Conservation (phyloP, 2,113 vertebrate genomes). For the Sapajus apella region DNA sequence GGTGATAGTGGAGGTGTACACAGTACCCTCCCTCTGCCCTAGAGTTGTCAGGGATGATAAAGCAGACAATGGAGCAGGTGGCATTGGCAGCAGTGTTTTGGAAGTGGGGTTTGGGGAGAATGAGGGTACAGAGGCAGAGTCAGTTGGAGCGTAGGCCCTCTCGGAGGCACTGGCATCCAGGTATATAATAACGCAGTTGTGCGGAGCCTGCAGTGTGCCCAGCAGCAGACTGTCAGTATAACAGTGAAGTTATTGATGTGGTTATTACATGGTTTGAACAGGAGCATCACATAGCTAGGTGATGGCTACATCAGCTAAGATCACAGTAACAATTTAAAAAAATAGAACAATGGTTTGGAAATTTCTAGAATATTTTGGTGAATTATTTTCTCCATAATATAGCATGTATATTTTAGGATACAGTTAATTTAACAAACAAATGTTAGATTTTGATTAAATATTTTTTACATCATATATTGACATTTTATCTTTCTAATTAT, state of each 20-base stretch:
- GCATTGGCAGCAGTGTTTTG: not conserved
- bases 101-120: not conserved
- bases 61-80: not conserved
- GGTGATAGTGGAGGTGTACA: not conserved
- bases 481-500: conserved; percentile 8
- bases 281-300: not conserved
- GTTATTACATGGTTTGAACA: not conserved
- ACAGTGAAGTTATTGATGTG: not conserved
- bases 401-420: not conserved
- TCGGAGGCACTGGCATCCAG: not conserved
- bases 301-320: not conserved
- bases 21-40: not conserved
- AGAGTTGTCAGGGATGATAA: not conserved
- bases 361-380: not conserved
- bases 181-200: not conserved
- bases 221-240: not conserved
- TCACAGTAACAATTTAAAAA: not conserved
- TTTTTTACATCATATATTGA: not conserved
- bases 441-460: conserved; percentile 2
- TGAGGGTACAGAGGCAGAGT: not conserved
- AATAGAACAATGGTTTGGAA: conserved; percentile 10
- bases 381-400: not conserved
- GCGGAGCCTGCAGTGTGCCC: not conserved
- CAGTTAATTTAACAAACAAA: conserved; percentile 9
- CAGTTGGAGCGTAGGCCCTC: not conserved